Evolutionary conservation across 1,140 invertebrate species (phyloP), one percentile per base, ranked within the genome.

Genomic region (Phymastichus coffea): DNA sequence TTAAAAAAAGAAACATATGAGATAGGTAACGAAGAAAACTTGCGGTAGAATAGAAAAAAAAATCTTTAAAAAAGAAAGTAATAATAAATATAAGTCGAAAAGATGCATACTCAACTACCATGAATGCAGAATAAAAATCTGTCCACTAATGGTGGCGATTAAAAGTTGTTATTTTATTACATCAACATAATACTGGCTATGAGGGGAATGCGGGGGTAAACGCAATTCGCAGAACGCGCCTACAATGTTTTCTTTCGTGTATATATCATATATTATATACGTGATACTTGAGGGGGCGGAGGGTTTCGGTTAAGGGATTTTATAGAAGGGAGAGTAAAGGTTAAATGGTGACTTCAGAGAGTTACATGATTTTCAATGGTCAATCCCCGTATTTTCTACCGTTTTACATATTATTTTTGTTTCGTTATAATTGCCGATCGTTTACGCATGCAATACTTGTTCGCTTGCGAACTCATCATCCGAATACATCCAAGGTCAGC

Each of bases 151-250:
- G 12, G 35, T 48, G 28, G 25, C 17, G 17, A 54, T 61, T 70
- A 33, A 57, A 59, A 63, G 28, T 63, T 20, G n/a, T 61, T 69
- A 66, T 71, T 72, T 74, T 74, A 75, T 73, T 72, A 71, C 68
- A 70, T 73, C 63, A 76, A 75, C 70, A 65, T 76, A 76, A 76
- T 77, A 73, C 70, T 75, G 69, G 61, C 70, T 75, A 71, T 43
- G 7, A 19, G 33, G 38, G 26, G 26, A 43, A 43, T 33, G 46
- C 33, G 26, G 69, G 70, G 70, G 70, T 70, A 63, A 71, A 75
- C 70, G 72, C 67, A 74, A 74, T 75, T 55, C 41, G 67, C 68
- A 68, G 68, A 71, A 70, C 72, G 68, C 66, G 68, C 72, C 70
- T 72, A 74, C 69, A 30, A 51, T 23, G 58, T 52, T 55, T 55